Conservation (phyloP, 2,797 vertebrate genomes). For the Gymnocypris eckloni region DNA sequence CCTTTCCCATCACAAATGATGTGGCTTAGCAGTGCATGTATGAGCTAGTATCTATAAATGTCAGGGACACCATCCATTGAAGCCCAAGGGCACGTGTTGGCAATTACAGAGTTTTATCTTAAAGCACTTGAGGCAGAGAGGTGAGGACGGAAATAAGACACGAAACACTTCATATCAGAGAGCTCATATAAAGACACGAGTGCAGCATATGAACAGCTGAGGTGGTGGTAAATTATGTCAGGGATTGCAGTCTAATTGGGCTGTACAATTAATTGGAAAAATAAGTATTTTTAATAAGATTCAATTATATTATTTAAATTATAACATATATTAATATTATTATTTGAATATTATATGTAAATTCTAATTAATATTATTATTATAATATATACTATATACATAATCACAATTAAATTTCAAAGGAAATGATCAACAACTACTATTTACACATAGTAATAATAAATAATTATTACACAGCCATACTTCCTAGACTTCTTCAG, state of each 20-base stretch:
- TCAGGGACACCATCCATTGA: conserved; percentile 44
- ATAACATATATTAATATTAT: background rate
- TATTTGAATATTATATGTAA: background rate
- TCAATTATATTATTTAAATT: background rate
- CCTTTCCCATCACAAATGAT: conserved; percentile 48
- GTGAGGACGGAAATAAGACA: conserved; percentile 34
- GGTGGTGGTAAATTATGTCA: background rate
- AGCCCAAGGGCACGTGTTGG: conserved; percentile 33
- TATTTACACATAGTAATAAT: background rate
- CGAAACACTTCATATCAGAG: conserved; percentile 34
- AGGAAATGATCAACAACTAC: background rate
- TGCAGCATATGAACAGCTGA: conserved; percentile 4
- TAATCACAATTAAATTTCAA: background rate
- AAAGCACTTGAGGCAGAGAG: conserved; percentile 46
- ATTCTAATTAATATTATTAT: background rate
- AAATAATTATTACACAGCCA: background rate
- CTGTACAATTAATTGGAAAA: background rate
- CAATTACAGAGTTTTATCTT: conserved; percentile 50
- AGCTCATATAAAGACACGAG: conserved; percentile 30
- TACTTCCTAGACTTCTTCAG: background rate
- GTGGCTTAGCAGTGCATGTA: conserved; percentile 41
- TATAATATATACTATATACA: background rate
- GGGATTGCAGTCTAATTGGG: background rate
- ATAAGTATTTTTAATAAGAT: background rate
- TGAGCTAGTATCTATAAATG: conserved; percentile 53